A percentile compares a stretch with the other conserved stretches of the same genome.
phyloP scores from a whole-genome alignment of 2,888 invertebrate genomes.

The Drosophila infuscata region DNA sequence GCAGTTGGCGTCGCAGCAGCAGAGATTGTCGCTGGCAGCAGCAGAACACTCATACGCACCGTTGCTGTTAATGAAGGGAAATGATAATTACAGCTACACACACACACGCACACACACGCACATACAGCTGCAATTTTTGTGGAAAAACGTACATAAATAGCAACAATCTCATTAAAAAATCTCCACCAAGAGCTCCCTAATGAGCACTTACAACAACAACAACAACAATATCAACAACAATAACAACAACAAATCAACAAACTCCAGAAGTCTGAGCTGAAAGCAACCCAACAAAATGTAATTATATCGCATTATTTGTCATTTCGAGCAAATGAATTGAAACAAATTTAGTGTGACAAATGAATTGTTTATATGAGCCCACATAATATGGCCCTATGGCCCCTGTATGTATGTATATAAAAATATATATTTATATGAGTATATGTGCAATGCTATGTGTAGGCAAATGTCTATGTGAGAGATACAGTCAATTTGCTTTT shows the following conservation, averaged over 20 bases:
- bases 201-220: slow-evolving; percentile 49
- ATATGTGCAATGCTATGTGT: not conserved
- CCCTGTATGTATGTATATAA: not conserved
- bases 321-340: slow-evolving; percentile 83
- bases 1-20: slow-evolving; percentile 35
- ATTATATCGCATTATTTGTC: slow-evolving; percentile 79
- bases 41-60: slow-evolving; percentile 66
- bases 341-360: slow-evolving; percentile 84
- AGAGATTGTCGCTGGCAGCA: slow-evolving; percentile 22
- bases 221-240: not conserved
- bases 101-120: slow-evolving; percentile 7
- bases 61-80: slow-evolving; percentile 74
- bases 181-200: slow-evolving; percentile 55
- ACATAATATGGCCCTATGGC: slow-evolving; percentile 4
- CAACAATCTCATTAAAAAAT: slow-evolving; percentile 82
- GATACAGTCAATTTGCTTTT: slow-evolving; percentile 70
- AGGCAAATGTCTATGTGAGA: slow-evolving; percentile 1
- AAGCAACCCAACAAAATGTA: slow-evolving; percentile 59
- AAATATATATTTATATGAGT: not conserved
- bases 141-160: slow-evolving; percentile 83
- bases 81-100: slow-evolving; percentile 73
- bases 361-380: slow-evolving; percentile 70
- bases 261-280: slow-evolving; percentile 9
- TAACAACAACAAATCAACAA: slow-evolving; percentile 3
- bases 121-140: slow-evolving; percentile 60